A percentile compares a stretch with the other conserved stretches of the same genome.
Evolutionary conservation across 2,113 vertebrate species (phyloP).

Genomic region (Channa argus): DNA sequence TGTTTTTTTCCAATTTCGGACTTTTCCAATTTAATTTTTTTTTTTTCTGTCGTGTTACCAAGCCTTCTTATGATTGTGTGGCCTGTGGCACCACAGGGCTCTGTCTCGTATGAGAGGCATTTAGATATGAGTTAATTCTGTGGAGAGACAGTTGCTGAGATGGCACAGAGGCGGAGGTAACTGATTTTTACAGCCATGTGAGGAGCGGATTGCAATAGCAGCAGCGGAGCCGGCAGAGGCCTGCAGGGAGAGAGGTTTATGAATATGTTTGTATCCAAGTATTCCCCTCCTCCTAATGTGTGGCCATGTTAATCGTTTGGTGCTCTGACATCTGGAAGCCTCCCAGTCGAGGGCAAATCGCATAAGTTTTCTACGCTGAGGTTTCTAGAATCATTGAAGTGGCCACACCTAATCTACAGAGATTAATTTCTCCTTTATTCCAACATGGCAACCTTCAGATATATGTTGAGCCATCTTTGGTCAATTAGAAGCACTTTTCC

Average conservation of each 20-base stretch:
- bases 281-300: conserved; percentile 73
- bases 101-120: conserved; percentile 57
- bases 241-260: conserved; percentile 66
- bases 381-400: conserved; percentile 76
- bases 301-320: conserved; percentile 78
- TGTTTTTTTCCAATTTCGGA: conserved; percentile 35
- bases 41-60: conserved; percentile 30
- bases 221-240: conserved; percentile 54
- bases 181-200: conserved; percentile 70
- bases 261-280: conserved; percentile 74
- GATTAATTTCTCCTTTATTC: conserved; percentile 30
- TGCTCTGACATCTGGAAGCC: conserved; percentile 79
- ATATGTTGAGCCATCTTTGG: conserved; percentile 62
- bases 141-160: conserved; percentile 65
- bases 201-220: conserved; percentile 63
- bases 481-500: conserved; percentile 42
- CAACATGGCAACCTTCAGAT: no score
- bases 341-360: conserved; percentile 70
- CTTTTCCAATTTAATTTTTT: conserved; percentile 1
- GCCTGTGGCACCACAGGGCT: conserved; percentile 61
- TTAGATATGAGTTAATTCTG: conserved; percentile 76
- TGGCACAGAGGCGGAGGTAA: conserved; percentile 72
- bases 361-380: conserved; percentile 54
- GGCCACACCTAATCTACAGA: conserved; percentile 75
- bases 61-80: conserved; percentile 40